A percentile compares a stretch with the other conserved stretches of the same genome.
phyloP scores from a whole-genome alignment of 2,888 invertebrate genomes.

The Eupithecia tripunctaria region DNA sequence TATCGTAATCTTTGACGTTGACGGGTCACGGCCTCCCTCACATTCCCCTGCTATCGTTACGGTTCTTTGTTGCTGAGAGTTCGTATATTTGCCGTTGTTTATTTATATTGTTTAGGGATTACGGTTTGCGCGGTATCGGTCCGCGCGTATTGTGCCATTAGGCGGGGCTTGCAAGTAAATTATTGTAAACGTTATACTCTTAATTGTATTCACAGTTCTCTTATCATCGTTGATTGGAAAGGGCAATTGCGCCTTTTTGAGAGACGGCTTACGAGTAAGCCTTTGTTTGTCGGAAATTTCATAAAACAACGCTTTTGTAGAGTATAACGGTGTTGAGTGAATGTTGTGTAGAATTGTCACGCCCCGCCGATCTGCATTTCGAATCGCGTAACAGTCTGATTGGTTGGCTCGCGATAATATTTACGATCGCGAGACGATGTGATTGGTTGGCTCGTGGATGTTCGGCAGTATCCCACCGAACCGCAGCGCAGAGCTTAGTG shows the following conservation, averaged over 20 bases:
- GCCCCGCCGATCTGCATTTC: constrained; percentile 60
- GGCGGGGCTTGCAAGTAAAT: constrained; percentile 33
- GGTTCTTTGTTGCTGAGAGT: constrained; percentile 76
- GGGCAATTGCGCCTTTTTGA: background rate
- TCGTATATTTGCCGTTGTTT: constrained; percentile 79
- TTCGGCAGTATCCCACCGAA: constrained; percentile 78
- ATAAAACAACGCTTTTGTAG: background rate
- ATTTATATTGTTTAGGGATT: constrained; percentile 69
- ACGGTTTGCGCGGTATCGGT: constrained; percentile 66
- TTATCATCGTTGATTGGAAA: background rate
- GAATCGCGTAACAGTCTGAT: constrained; percentile 45
- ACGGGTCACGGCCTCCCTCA: background rate
- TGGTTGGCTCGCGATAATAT: constrained; percentile 2
- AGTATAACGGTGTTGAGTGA: background rate
- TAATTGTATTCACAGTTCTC: background rate
- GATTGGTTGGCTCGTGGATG: constrained; percentile 71
- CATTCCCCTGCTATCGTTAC: constrained; percentile 58
- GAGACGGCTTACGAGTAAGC: background rate
- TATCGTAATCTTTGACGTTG: background rate
- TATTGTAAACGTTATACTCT: background rate
- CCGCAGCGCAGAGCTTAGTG: constrained; percentile 61
- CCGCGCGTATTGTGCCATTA: constrained; percentile 72
- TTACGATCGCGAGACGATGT: constrained; percentile 63
- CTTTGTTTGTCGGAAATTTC: background rate
- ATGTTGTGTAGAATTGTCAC: constrained; percentile 3